A percentile compares a stretch with the other conserved stretches of the same genome.
phyloP scores from a whole-genome alignment of 2,888 invertebrate genomes.

The Panopea generosa region DNA sequence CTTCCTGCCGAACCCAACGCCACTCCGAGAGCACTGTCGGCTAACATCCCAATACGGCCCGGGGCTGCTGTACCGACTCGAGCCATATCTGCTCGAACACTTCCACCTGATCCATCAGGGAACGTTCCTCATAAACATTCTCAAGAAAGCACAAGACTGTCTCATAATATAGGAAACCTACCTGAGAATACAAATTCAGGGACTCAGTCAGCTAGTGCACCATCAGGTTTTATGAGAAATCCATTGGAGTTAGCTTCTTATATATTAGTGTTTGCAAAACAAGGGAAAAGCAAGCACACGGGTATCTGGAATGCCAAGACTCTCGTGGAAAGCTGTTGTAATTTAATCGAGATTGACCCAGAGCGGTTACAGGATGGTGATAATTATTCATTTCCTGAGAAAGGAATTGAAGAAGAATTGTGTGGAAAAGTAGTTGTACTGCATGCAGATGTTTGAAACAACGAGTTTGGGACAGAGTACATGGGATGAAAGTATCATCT shows the following conservation, averaged over 20 bases:
- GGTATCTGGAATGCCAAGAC: constrained; percentile 71
- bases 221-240: constrained; percentile 30
- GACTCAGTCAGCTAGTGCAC: constrained; percentile 4
- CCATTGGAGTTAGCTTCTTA: constrained; percentile 58
- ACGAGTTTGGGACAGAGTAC: too few relatives aligned
- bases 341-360: constrained; percentile 71
- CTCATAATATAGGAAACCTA: constrained; percentile 48
- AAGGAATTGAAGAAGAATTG: constrained; percentile 70
- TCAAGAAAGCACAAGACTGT: constrained; percentile 44
- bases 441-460: constrained; percentile 17
- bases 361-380: constrained; percentile 54
- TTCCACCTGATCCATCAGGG: constrained; percentile 44
- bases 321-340: constrained; percentile 73
- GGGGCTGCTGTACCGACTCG: constrained; percentile 26
- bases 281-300: constrained; percentile 76
- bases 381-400: constrained; percentile 67
- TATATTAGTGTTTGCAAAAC: constrained; percentile 72
- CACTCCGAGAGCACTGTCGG: constrained; percentile 59
- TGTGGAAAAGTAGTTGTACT: constrained; percentile 69
- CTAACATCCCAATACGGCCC: constrained; percentile 49
- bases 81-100: constrained; percentile 48
- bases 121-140: constrained; percentile 19
- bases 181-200: constrained; percentile 23
- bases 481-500: too few relatives aligned
- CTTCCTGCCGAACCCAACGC: constrained; percentile 57